Evolutionary conservation across 2,888 invertebrate genomes (phyloP), one percentile per base, ranked within the genome.

Genomic region (Phania funesta): DNA sequence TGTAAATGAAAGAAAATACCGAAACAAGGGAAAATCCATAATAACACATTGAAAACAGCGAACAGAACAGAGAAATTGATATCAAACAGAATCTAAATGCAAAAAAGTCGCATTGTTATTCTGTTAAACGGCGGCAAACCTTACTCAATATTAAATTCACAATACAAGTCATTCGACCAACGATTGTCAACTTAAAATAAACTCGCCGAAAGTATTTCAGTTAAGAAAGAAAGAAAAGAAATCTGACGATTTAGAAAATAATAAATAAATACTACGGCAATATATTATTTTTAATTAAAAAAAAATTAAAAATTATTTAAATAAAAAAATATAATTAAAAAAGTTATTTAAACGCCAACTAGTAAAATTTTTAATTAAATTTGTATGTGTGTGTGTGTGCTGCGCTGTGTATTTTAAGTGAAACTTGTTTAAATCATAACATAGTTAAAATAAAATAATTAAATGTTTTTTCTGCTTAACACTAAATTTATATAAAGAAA

Each of bases 141-240:
- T 89, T 88, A 85, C 88, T 86, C 89, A 89, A 89, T 86, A 87
- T 85, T 85, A 87, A 89, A 87, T 86, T 87, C 87, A 87, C 87
- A 89, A 88, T 87, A 65, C 87, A 87, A 88, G 88, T 88, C 88
- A 88, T 89, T 88, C 86, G 89, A 78, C 82, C 74, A 82, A 86
- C 88, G 86, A 87, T 87, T 87, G 88, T 87, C 87, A 87, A 87
- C 87, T 87, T 87, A 87, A 87, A 87, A 87, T 88, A 86, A 84
- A 78, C 82, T 74, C 82, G 76, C 76, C 50, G 44, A 52, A 52
- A 56, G 46, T 46, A 54, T 35, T 65, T 64, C 18, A 24, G n/a
- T 26, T 26, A 13, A 44, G 41, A 8, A 60, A 75, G 35, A 48
- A 35, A 13, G 24, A 50, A n/a, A n/a, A n/a, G n/a, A n/a, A n/a